Base-by-base conservation (phyloP, 1,140 invertebrate genomes). In the Dendroctonus ponderosae region DNA sequence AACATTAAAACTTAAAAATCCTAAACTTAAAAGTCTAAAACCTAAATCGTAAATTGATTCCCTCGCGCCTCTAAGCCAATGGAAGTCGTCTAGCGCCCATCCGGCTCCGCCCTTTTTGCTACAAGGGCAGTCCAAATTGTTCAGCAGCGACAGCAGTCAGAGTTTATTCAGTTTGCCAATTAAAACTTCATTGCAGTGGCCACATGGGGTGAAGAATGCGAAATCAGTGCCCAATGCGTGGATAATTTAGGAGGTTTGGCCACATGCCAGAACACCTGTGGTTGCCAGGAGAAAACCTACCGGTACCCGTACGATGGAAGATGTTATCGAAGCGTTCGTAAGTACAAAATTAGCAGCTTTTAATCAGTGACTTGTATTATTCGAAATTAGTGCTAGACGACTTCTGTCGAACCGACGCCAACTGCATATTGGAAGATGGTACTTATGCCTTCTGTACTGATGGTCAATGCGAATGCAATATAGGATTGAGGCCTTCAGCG, bases 401-500 rank as follows among this genome's bases (percentile, higher is more conserved):
- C 11, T 61, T 64, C 26, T 73, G 72, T 41, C 39, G 26, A 26
- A 53, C 60, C 8, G 63, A 68, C 40, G 62, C 40, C 4, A 73
- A 71, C 44, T 71, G 72, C 43, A 41, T 63, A 8, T 15, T 73
- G 14, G 56, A 56, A 43, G 58, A 70, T 51, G 66, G 68, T 41
- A 59, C 53, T 6, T 71, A 54, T 11, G 68, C 59, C 12, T 70
- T 61, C 38, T 73, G 72, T 39, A 44, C 66, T 0, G 53, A 57
- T 52, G 68, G 72, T 42, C 48, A 51, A 38, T 72, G 71, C 53
- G 50, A 43, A 9, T 72, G 71, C 50, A 61, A 69, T 56, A 43
- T 69, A 11, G 54, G 56, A 4, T 15, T 70, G 40, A 38, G 49
- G 26, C 70, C 72, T 2, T 63, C 68, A 7, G 5, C 37, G 5